phyloP scores from a whole-genome alignment of 1,140 invertebrate genomes.

The Drosophila trapezifrons region DNA sequence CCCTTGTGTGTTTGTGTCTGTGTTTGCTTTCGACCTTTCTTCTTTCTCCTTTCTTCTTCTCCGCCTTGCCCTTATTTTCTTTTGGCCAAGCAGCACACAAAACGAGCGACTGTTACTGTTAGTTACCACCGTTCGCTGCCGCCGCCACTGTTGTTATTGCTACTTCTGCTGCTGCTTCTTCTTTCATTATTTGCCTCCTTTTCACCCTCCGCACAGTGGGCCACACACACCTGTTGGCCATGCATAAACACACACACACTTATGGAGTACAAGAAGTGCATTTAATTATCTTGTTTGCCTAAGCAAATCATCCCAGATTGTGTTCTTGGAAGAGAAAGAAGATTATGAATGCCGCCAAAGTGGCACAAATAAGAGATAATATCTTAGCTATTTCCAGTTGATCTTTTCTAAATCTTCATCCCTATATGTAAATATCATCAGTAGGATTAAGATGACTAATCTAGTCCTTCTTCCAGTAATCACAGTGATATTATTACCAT shows the following conservation, averaged over 20 bases:
- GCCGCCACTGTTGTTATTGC: conserved; percentile 19
- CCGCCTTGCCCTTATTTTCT: conserved; percentile 75
- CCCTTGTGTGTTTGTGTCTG: conserved; percentile 34
- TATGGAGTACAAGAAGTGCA: conserved; percentile 6
- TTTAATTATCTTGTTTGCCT: conserved; percentile 28
- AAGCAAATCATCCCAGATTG: conserved; percentile 5
- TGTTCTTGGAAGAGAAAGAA: conserved; percentile 14
- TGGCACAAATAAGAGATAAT: background rate
- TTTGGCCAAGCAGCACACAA: conserved; percentile 51
- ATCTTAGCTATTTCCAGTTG: background rate
- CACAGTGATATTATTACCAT: background rate
- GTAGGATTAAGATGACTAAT: too few species aligned
- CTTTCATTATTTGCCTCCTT: conserved; percentile 2
- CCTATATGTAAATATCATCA: background rate
- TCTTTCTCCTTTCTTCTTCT: conserved; percentile 61
- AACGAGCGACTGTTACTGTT: conserved; percentile 66
- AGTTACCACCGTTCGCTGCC: conserved; percentile 51
- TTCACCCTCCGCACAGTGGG: conserved; percentile 28
- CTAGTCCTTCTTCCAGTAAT: too few species aligned
- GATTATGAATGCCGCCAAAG: conserved; percentile 5
- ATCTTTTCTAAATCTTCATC: background rate
- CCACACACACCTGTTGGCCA: conserved; percentile 32
- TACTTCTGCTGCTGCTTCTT: conserved; percentile 13
- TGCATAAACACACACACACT: conserved; percentile 13
- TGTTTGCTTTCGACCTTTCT: conserved; percentile 79